Evolutionary conservation across 2,888 invertebrate genomes (phyloP).

Genomic region (Oscheius sp.): DNA sequence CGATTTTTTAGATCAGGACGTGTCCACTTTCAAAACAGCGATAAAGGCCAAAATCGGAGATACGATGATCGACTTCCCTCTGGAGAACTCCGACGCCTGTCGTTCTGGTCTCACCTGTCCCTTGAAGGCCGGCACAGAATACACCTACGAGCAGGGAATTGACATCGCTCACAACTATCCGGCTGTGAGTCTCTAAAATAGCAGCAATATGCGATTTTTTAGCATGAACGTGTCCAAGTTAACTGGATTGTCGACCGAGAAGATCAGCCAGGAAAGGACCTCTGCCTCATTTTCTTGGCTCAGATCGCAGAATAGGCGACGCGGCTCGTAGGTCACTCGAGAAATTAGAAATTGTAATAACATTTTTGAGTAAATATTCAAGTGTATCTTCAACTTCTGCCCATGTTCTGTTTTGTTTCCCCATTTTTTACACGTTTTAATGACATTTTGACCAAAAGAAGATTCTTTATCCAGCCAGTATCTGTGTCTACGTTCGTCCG

Average conservation of each 20-base stretch:
- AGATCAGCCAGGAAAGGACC: slow-evolving; percentile 46
- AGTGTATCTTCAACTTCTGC: too few species aligned
- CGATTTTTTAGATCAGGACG: slow-evolving; percentile 31
- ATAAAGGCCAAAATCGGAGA: slow-evolving; percentile 54
- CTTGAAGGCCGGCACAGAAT: slow-evolving; percentile 33
- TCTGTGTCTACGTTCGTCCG: too few species aligned
- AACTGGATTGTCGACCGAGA: slow-evolving; percentile 61
- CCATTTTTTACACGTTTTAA: too few species aligned
- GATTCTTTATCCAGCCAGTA: too few species aligned
- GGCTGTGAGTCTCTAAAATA: slow-evolving; percentile 16
- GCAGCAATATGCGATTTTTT: slow-evolving; percentile 6
- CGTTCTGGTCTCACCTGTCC: slow-evolving; percentile 38
- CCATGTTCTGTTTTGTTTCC: too few species aligned
- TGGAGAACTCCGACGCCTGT: slow-evolving; percentile 53
- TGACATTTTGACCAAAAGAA: too few species aligned
- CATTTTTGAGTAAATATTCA: too few species aligned
- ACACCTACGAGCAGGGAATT: slow-evolving; percentile 40
- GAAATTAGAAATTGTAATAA: too few species aligned
- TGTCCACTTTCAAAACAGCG: slow-evolving; percentile 43
- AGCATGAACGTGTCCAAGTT: slow-evolving; percentile 52
- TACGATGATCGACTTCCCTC: slow-evolving; percentile 56
- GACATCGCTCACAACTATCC: slow-evolving; percentile 35
- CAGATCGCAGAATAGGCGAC: slow-evolving; percentile 40
- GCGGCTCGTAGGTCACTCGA: neutral
- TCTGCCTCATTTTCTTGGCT: slow-evolving; percentile 66